Conservation (phyloP, 2,113 vertebrate genomes). For the Ia io region DNA sequence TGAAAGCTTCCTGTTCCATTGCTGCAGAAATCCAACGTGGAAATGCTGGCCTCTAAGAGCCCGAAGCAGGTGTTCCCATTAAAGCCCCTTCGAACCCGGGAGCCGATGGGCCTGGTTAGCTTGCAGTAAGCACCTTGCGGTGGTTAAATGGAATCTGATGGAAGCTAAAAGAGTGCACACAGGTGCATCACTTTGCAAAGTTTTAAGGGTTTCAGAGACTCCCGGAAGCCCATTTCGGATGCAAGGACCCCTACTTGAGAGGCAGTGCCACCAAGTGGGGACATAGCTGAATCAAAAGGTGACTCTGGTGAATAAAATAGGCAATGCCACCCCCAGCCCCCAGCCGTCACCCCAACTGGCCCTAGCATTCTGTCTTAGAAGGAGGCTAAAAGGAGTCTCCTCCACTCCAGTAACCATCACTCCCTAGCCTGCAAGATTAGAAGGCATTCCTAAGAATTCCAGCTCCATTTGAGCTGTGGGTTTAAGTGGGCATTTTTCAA, state of each 20-base stretch:
- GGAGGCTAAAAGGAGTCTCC: background rate
- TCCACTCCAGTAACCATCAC: background rate
- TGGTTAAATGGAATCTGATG: background rate
- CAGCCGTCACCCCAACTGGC: background rate
- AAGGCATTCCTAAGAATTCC: background rate
- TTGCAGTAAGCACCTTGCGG: no score
- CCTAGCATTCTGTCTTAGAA: background rate
- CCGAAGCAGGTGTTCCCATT: background rate
- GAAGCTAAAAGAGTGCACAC: background rate
- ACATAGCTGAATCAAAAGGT: rapidly evolving
- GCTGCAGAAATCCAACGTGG: background rate
- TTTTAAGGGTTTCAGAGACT: background rate
- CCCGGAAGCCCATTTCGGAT: background rate
- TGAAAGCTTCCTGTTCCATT: background rate
- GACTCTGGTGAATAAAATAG: background rate
- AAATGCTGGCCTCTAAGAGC: background rate
- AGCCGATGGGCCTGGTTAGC: background rate
- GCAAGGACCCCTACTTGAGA: background rate
- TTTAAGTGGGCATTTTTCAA: background rate
- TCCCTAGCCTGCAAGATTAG: background rate
- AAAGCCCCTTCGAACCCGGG: background rate
- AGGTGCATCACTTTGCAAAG: background rate
- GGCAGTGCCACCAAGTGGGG: background rate
- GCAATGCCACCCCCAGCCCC: background rate
- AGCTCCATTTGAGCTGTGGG: background rate